phyloP scores from a whole-genome alignment of 2,113 vertebrate genomes.

The Myotis brandtii region DNA sequence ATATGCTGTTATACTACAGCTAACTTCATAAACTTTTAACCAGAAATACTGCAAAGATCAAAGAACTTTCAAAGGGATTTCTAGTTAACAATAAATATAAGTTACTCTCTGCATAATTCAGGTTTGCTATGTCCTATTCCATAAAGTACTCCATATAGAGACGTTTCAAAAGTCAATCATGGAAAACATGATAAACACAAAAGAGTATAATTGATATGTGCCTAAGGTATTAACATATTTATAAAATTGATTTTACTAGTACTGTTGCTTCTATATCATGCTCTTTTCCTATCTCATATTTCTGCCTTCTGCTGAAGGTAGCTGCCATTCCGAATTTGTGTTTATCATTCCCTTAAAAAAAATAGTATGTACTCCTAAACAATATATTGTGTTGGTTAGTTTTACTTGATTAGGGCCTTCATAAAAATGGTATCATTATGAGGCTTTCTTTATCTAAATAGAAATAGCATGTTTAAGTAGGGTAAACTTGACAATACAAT shows the following conservation, averaged over 20 bases:
- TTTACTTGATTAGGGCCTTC: slow-evolving; percentile 62
- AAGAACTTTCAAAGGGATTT: slow-evolving; percentile 6
- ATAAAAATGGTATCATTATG: slow-evolving; percentile 34
- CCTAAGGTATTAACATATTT: neutral
- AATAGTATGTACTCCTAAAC: neutral
- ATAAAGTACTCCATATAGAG: neutral
- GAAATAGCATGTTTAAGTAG: slow-evolving; percentile 13
- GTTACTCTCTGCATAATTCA: neutral
- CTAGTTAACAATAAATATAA: neutral
- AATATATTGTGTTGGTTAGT: slow-evolving; percentile 53
- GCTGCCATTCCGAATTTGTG: neutral
- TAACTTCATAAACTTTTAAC: neutral
- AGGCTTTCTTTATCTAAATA: slow-evolving; percentile 59
- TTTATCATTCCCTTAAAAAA: neutral
- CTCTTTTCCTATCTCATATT: neutral
- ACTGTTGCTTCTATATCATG: neutral
- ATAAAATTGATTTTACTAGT: neutral
- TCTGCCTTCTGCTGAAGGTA: neutral
- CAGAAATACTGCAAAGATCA: neutral
- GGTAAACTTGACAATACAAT: slow-evolving; percentile 29
- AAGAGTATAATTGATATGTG: neutral
- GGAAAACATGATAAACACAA: neutral
- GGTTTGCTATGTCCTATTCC: neutral
- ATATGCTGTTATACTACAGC: neutral
- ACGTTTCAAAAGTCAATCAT: neutral